Percentiles rank a stretch among this genome's conserved stretches.
Evolutionary conservation across 2,888 invertebrate genomes (phyloP).

Genomic region (Epinotia nisella): DNA sequence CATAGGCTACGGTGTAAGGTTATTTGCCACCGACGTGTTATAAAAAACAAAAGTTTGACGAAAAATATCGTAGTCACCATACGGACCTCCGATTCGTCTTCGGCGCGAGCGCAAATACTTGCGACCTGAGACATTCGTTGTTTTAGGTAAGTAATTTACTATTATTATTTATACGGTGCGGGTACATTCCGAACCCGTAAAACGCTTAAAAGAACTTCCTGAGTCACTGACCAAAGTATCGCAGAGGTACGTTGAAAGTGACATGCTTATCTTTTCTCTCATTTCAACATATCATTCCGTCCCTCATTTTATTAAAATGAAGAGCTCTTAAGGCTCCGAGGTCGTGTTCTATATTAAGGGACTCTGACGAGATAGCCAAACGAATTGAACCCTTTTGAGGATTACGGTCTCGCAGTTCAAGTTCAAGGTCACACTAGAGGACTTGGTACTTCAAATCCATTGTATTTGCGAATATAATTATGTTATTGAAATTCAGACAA

Average conservation of each 20-base stretch:
- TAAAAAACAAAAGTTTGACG: no score
- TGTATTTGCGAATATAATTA: background rate
- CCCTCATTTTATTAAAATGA: background rate
- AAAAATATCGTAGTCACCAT: no score
- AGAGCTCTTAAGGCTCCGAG: background rate
- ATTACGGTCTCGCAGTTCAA: background rate
- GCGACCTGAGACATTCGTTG: no score
- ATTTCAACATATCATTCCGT: background rate
- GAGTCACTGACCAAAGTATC: no score
- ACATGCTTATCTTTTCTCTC: background rate
- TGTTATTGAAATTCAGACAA: background rate
- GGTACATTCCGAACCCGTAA: no score
- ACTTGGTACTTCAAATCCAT: background rate
- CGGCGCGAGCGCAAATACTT: no score
- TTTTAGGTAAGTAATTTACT: no score
- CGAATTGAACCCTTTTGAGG: background rate
- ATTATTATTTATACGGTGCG: no score
- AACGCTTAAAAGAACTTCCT: no score
- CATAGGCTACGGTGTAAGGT: no score
- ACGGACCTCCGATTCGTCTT: no score
- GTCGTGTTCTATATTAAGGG: conserved; percentile 5
- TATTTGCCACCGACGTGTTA: no score
- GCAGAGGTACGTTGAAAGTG: background rate
- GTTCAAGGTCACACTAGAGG: background rate
- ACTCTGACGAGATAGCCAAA: conserved; percentile 4